Evolutionary conservation across 2,113 vertebrate genomes (phyloP).

Genomic region (Hyperopisus bebe): DNA sequence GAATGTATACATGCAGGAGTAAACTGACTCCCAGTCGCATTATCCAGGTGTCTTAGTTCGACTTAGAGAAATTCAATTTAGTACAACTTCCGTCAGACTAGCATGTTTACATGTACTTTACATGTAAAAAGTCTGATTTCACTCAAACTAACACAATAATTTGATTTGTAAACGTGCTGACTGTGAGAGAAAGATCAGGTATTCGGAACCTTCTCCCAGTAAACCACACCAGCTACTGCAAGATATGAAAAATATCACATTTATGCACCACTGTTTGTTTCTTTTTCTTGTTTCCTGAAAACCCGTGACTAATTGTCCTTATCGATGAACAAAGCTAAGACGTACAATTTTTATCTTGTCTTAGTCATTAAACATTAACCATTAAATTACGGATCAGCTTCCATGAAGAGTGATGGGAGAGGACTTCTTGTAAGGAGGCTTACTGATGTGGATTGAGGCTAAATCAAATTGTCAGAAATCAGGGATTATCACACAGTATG

Average conservation of each 20-base stretch:
- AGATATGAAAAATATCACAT: not conserved
- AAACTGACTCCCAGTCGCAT: too few relatives aligned
- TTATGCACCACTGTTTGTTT: not conserved
- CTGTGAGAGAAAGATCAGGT: not conserved
- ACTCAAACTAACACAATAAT: too few relatives aligned
- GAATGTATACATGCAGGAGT: too few relatives aligned
- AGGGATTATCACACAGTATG: not conserved
- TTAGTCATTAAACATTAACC: not conserved
- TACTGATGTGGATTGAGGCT: not conserved
- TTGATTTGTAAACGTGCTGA: too few relatives aligned
- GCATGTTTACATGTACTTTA: too few relatives aligned
- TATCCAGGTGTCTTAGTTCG: too few relatives aligned
- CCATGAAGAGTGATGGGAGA: not conserved
- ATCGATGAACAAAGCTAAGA: not conserved
- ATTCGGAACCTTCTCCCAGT: not conserved
- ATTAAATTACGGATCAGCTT: not conserved
- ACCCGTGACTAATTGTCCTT: not conserved
- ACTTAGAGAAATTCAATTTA: too few relatives aligned
- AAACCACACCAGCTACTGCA: not conserved
- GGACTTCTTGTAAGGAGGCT: not conserved
- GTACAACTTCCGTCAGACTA: too few relatives aligned
- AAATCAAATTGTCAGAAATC: not conserved
- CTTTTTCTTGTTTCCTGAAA: not conserved
- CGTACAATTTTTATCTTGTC: not conserved
- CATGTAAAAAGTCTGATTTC: too few relatives aligned